A percentile compares a stretch with the other conserved stretches of the same genome.
phyloP scores from a whole-genome alignment of 2,888 invertebrate genomes.

The Ellobium chinense region DNA sequence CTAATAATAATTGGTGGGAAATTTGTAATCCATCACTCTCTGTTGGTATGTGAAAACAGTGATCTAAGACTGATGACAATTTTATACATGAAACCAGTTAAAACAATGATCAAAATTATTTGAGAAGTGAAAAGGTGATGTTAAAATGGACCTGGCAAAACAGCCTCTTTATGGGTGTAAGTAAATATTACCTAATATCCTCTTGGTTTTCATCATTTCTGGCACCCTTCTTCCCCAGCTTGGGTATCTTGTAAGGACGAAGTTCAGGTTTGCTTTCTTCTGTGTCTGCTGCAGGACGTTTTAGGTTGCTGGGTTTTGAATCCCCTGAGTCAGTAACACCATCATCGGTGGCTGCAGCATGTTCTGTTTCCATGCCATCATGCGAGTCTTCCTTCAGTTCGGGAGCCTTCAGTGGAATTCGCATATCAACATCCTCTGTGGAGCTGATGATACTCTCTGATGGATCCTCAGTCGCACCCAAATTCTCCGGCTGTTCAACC shows the following conservation, averaged over 20 bases:
- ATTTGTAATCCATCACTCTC: too few species aligned
- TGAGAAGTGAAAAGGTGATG: too few species aligned
- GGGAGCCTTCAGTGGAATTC: not conserved
- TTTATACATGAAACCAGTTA: too few species aligned
- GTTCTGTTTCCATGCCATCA: not conserved
- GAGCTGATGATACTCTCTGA: not conserved
- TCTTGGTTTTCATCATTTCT: conserved; percentile 10
- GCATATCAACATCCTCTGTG: conserved; percentile 40
- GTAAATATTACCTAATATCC: conserved; percentile 36
- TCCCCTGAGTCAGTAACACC: not conserved
- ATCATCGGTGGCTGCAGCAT: not conserved
- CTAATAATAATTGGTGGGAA: too few species aligned
- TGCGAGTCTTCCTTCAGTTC: not conserved
- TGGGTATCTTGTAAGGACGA: conserved; percentile 35
- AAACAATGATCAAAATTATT: not conserved
- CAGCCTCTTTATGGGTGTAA: not conserved
- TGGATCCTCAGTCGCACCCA: too few species aligned
- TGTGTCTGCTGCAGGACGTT: conserved; percentile 20
- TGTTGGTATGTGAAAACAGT: too few species aligned
- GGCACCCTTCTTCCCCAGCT: conserved; percentile 41
- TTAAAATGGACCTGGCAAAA: not conserved
- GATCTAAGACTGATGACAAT: too few species aligned
- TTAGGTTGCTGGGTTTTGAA: not conserved
- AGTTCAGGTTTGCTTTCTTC: conserved; percentile 19
- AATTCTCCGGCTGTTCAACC: not conserved